phyloP scores from a whole-genome alignment of 2,888 invertebrate genomes.

The Tethea ocularis region DNA sequence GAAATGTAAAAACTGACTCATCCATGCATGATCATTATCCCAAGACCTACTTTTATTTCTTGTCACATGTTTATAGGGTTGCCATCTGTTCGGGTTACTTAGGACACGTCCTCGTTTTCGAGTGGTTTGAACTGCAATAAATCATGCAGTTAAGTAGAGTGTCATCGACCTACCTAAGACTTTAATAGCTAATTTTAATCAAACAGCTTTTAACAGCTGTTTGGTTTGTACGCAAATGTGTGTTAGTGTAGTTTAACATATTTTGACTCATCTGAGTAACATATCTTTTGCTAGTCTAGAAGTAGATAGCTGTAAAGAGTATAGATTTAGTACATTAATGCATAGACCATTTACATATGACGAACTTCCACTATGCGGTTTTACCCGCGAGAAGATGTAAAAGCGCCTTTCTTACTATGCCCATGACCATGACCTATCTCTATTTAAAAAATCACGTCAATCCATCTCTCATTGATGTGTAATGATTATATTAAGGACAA shows the following conservation, averaged over 20 bases:
- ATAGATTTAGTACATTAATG: not conserved
- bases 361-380: too few species aligned
- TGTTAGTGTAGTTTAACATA: not conserved
- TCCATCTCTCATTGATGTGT: too few species aligned
- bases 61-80: constrained; percentile 51
- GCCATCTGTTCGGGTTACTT: constrained; percentile 14
- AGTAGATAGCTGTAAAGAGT: not conserved
- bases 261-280: not conserved
- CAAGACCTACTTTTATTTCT: constrained; percentile 61
- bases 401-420: too few species aligned
- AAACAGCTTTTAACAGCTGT: not conserved
- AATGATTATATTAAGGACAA: too few species aligned
- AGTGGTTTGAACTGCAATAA: not conserved
- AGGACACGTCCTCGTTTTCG: constrained; percentile 1
- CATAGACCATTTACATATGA: not conserved
- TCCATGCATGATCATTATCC: constrained; percentile 57
- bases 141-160: not conserved
- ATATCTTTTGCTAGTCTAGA: not conserved
- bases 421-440: too few species aligned
- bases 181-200: not conserved
- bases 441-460: too few species aligned
- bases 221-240: not conserved
- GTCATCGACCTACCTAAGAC: constrained; percentile 2
- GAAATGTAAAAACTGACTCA: constrained; percentile 53
- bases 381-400: too few species aligned